A percentile compares a stretch with the other conserved stretches of the same genome.
phyloP scores from a whole-genome alignment of 2,888 invertebrate species.

The Limenitis camilla region DNA sequence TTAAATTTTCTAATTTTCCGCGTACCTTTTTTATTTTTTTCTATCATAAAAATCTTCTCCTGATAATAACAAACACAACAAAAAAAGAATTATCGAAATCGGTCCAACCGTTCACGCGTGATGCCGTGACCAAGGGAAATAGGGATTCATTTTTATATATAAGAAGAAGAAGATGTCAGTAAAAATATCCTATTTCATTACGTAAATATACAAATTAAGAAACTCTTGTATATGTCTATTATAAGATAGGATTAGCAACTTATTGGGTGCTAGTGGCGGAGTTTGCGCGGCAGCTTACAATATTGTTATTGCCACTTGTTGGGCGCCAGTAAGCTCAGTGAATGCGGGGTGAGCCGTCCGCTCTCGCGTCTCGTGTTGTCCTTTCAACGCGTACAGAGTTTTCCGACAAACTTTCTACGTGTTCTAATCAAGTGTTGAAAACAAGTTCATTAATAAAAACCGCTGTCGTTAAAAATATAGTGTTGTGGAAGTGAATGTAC shows the following conservation, averaged over 20 bases:
- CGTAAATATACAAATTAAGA: neutral
- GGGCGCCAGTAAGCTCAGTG: slow-evolving; percentile 67
- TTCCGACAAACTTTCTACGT: slow-evolving; percentile 51
- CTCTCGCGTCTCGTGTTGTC: slow-evolving; percentile 37
- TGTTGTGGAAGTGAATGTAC: neutral
- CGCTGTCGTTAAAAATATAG: neutral
- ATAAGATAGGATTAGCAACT: slow-evolving; percentile 5
- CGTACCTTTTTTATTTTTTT: too few species aligned
- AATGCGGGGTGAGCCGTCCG: slow-evolving; percentile 60
- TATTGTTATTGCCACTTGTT: slow-evolving; percentile 71
- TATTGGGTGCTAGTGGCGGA: slow-evolving; percentile 36
- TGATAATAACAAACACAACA: too few species aligned
- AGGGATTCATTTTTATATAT: too few species aligned
- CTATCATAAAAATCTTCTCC: too few species aligned
- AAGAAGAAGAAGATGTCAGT: too few species aligned
- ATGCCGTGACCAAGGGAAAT: too few species aligned
- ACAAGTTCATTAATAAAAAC: neutral
- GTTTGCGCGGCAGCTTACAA: slow-evolving; percentile 66
- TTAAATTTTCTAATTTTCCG: too few species aligned
- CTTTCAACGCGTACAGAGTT: slow-evolving; percentile 28
- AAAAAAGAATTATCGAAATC: too few species aligned
- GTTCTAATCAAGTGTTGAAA: neutral
- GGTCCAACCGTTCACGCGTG: too few species aligned
- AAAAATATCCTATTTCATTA: too few species aligned
- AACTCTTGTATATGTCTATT: neutral